Base-by-base conservation (phyloP, 2,113 vertebrate species). In the Spheniscus mendiculus region DNA sequence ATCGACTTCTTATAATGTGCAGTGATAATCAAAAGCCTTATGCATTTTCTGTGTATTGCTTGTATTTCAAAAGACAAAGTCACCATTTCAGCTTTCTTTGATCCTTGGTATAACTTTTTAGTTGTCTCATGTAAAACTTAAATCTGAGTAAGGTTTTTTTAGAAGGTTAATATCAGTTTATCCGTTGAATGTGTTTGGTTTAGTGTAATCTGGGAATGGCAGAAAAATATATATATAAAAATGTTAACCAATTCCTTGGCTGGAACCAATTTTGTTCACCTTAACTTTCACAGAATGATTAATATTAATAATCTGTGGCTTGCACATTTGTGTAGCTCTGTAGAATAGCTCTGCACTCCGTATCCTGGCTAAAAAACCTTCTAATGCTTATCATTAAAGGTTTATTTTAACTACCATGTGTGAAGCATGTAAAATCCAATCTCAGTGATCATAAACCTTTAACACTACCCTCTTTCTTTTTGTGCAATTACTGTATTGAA, bases 1-100 rank as follows among this genome's bases (percentile, higher is more conserved):
- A 45, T 89, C 76, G 89, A 96, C 95, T 98, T 98, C 95, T 85
- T 86, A 96, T 97, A 97, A 85, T 53, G 95, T 97, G 96, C 98
- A 98, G 96, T 97, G 96, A 98, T 98, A 99, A 97, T 98, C 97
- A 98, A 96, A 98, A 97, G 98, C 98, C 98, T 98, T 98, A 97
- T 97, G 95, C 97, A 97, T 98, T 98, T 98, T 97, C 93, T 98
- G 91, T 97, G 97, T 97, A 96, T 98, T 96, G 96, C 97, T 97
- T 98, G 94, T 98, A 89, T 96, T 97, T 83, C 90, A 93, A 79
- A 79, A 89, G 73, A 92, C 79, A 83, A 81, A 97, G 95, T 97
- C 96, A 97, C 91, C 92, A 95, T 92, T 97, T 96, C 95, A 97
- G 83, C 87, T 95, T 95, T 90, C 61, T 89, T 93, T 96, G 74